Evolutionary conservation across 1,140 invertebrate genomes (phyloP).

Genomic region (Aphelenchoides fujianensis): DNA sequence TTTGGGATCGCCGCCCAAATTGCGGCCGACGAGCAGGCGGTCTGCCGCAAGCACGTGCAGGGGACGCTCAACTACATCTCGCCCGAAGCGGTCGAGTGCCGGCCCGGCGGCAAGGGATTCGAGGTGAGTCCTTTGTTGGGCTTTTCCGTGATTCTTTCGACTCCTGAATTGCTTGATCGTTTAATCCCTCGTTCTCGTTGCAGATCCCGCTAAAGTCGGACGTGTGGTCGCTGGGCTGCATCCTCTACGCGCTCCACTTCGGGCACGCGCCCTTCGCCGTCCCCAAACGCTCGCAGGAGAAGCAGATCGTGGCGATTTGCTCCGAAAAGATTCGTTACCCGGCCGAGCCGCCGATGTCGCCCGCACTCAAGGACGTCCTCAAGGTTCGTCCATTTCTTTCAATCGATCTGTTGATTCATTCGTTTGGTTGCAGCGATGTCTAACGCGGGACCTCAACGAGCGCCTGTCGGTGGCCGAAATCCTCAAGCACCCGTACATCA

Average conservation of each 20-base stretch:
- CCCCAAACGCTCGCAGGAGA: slow-evolving; percentile 68
- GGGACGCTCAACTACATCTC: slow-evolving; percentile 95
- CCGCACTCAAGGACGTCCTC: slow-evolving; percentile 18
- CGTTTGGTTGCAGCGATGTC: slow-evolving; percentile 67
- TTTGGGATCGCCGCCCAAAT: slow-evolving; percentile 93
- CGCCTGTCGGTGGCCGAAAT: slow-evolving; percentile 74
- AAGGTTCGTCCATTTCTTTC: slow-evolving; percentile 25
- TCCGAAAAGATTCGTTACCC: slow-evolving; percentile 29
- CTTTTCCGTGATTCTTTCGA: slow-evolving; percentile 13
- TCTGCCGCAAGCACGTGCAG: slow-evolving; percentile 73
- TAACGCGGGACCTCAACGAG: slow-evolving; percentile 71
- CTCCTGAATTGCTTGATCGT: slow-evolving; percentile 19
- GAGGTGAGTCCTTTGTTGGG: slow-evolving; percentile 43
- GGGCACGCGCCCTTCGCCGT: slow-evolving; percentile 85
- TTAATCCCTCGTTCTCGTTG: slow-evolving; percentile 24
- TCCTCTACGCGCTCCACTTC: slow-evolving; percentile 87
- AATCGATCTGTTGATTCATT: slow-evolving; percentile 13
- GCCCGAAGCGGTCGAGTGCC: slow-evolving; percentile 76
- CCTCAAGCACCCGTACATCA: slow-evolving; percentile 70
- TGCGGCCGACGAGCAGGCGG: slow-evolving; percentile 81
- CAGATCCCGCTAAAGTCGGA: slow-evolving; percentile 88
- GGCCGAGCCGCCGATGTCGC: not conserved
- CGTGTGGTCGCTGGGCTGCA: slow-evolving; percentile 95
- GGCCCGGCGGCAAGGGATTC: slow-evolving; percentile 24
- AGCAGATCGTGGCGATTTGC: slow-evolving; percentile 68